Conservation (phyloP, 2,113 vertebrate species). For the Trogon melanurus region DNA sequence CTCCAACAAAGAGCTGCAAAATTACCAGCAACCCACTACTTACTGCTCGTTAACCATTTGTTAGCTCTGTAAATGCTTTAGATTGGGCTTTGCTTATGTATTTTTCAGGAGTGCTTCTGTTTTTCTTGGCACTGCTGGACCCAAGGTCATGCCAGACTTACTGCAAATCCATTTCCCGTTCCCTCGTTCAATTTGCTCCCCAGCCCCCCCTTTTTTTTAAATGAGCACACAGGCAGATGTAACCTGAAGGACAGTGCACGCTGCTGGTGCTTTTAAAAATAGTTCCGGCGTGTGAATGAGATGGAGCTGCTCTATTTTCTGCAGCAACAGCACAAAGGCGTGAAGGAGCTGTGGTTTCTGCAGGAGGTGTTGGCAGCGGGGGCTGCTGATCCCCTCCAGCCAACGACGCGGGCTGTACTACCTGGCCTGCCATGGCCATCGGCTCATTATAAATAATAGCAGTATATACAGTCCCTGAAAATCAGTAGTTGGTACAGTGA, state of each 20-base stretch:
- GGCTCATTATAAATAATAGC: not conserved
- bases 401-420: rapidly evolving
- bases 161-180: not conserved
- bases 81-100: not conserved
- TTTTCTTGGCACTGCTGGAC: not conserved
- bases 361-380: not conserved
- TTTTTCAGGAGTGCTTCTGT: not conserved
- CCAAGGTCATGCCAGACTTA: not conserved
- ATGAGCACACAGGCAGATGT: rapidly evolving
- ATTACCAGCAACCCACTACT: not conserved
- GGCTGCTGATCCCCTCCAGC: not conserved
- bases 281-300: not conserved
- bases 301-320: not conserved
- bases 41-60: not conserved
- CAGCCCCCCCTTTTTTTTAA: not conserved
- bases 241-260: not conserved
- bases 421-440: not conserved
- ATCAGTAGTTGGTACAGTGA: not conserved
- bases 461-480: not conserved
- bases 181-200: not conserved
- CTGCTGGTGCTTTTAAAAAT: not conserved
- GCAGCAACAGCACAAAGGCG: not conserved
- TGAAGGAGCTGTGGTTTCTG: not conserved
- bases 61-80: not conserved
- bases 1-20: not conserved